phyloP scores from a whole-genome alignment of 2,888 invertebrate species.

The Acheta domesticus region DNA sequence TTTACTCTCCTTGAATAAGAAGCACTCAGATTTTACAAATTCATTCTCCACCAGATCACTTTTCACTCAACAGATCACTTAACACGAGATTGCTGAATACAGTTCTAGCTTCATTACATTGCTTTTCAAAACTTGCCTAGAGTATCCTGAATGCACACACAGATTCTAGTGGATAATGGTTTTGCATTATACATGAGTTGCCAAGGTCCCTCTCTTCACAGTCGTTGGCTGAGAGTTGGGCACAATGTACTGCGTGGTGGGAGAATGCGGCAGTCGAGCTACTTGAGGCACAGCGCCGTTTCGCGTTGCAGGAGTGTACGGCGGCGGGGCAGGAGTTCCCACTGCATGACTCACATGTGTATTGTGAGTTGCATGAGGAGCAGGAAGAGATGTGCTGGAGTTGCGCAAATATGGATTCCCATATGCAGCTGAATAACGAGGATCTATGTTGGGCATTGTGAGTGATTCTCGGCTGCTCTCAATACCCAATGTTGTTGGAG shows the following conservation, averaged over 20 bases:
- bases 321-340: constrained; percentile 44
- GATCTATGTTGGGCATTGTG: constrained; percentile 61
- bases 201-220: constrained; percentile 61
- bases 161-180: background rate
- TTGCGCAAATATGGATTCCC: constrained; percentile 78
- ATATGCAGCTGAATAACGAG: constrained; percentile 83
- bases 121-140: background rate
- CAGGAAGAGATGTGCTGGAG: constrained; percentile 54
- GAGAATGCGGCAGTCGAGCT: constrained; percentile 50
- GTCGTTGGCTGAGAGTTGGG: constrained; percentile 56
- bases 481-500: constrained; percentile 48
- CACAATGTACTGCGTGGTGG: constrained; percentile 55
- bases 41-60: background rate
- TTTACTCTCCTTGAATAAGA: constrained; percentile 28
- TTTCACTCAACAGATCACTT: background rate
- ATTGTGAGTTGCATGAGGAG: constrained; percentile 59
- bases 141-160: constrained; percentile 24
- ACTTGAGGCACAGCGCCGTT: constrained; percentile 57
- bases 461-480: constrained; percentile 48
- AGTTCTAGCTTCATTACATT: background rate
- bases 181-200: constrained; percentile 55
- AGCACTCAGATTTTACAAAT: background rate
- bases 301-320: constrained; percentile 40
- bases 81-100: background rate
- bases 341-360: constrained; percentile 44